Base-by-base conservation (phyloP, 2,113 vertebrate genomes). In the Mellivora capensis region DNA sequence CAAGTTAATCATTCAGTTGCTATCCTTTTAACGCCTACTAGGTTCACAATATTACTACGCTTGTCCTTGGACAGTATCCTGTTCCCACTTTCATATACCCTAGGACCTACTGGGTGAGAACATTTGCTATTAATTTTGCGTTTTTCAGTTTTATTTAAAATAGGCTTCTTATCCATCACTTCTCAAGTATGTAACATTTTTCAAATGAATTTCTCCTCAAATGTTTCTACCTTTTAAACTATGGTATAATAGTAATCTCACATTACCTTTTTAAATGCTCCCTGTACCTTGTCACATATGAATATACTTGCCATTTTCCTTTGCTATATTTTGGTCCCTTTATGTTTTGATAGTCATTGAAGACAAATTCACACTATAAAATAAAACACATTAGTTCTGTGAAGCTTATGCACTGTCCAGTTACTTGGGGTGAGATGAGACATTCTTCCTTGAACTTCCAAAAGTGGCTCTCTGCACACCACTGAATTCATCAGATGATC, bases 121-220 rank as follows among this genome's bases (percentile, higher is more conserved):
- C 62, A 74, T 47, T 90, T 27, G 71, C 91, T 94, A 71, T 52
- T 77, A 71, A 42, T 17, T 79, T 74, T 67, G 54, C 62, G 18
- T 57, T 88, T 18, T 31, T 94, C 1, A 13, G 64, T 97, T 96
- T 96, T 12, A 93, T 39, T 97, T 93, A 80, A 90, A 92, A 84
- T 64, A 52, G 14, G 29, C 31, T 93, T 87, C n/a, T 93, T 37
- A 83, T 64, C 71, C 64, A 5, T 67, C 37, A 64, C 54, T 90
- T 83, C 61, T 87, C 59, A 96, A 93, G n/a, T 42, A 37, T 0
- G 18, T 94, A 86, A 74, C n/a, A 88, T 69, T 89, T 87, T 95
- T 81, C 44, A 81, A 93, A 31, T 71, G 29, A 89, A 54, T 93
- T 93, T 82, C 44, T 83, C 69, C 23, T 87, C 71, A 52, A 81